Conservation (phyloP, 2,888 invertebrate genomes). For the Apodemia duryi region DNA sequence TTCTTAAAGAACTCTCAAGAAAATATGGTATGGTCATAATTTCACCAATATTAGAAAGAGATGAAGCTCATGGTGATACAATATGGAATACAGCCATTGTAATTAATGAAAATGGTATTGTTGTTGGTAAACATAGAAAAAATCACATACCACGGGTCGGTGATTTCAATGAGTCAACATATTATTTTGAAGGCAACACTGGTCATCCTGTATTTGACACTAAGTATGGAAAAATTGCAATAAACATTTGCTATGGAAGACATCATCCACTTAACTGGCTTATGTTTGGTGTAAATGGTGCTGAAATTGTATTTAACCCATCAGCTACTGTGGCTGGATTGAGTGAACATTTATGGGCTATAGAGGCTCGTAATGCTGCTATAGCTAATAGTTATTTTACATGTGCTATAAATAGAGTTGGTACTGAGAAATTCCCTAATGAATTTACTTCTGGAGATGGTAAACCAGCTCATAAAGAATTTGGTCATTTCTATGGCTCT, state of each 20-base stretch:
- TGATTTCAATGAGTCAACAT: conserved; percentile 99
- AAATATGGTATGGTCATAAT: conserved; percentile 95
- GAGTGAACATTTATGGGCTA: conserved; percentile 96
- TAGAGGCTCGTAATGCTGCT: conserved; percentile 98
- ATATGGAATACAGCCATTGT: conserved; percentile 98
- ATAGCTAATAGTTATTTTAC: conserved; percentile 98
- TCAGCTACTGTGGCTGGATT: conserved; percentile 92
- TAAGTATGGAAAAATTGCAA: conserved; percentile 91
- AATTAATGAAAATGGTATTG: conserved; percentile 90
- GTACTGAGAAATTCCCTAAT: conserved; percentile 89
- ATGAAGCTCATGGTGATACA: conserved; percentile 89
- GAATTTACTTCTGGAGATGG: conserved; percentile 81
- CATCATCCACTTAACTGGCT: conserved; percentile 99
- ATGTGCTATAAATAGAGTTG: conserved; percentile 96
- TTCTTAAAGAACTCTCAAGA: conserved; percentile 87
- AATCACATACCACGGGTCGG: conserved; percentile 99
- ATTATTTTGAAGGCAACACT: conserved; percentile 91
- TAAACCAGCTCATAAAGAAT: conserved; percentile 89
- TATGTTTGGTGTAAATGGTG: conserved; percentile 98
- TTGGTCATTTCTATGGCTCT: conserved; percentile 98
- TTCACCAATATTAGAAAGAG: conserved; percentile 96
- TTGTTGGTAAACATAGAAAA: conserved; percentile 96
- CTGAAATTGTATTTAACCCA: conserved; percentile 99
- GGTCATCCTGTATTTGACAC: conserved; percentile 94
- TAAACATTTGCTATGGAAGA: conserved; percentile 98